Conservation (phyloP, 1,140 invertebrate genomes). For the Bombus pyrosoma region DNA sequence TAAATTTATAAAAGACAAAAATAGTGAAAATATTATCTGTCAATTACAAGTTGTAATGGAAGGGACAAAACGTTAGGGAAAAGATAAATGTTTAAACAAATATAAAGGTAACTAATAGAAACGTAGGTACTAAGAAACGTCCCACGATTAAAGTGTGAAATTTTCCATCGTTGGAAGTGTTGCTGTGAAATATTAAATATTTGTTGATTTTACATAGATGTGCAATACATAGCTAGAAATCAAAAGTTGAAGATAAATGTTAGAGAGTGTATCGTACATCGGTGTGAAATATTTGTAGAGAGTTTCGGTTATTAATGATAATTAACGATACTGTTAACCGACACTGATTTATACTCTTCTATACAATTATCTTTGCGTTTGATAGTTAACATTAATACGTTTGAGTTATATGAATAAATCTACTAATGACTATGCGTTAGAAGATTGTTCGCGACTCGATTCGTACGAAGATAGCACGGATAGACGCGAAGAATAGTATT, state of each 20-base stretch:
- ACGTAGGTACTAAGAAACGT: neutral
- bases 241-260: constrained; percentile 32
- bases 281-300: neutral
- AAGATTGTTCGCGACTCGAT: neutral
- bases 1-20: neutral
- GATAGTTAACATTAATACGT: constrained; percentile 10
- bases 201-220: constrained; percentile 14
- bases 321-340: neutral
- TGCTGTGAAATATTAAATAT: constrained; percentile 20
- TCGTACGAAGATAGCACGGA: neutral
- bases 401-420: neutral
- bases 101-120: neutral
- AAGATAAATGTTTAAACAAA: neutral
- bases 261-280: constrained; percentile 14
- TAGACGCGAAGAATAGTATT: constrained; percentile 2
- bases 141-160: neutral
- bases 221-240: constrained; percentile 44
- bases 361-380: constrained; percentile 26
- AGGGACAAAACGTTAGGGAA: too few species aligned
- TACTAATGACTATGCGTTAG: constrained; percentile 15
- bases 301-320: neutral
- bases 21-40: too few species aligned
- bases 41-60: too few species aligned
- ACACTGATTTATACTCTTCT: constrained; percentile 4
- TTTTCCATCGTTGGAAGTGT: neutral